These are phyloP conservation scores for Drosophila sulfurigaster DNA, from an alignment of 1,140 invertebrate species.

Conservation along the genomic window DNA sequence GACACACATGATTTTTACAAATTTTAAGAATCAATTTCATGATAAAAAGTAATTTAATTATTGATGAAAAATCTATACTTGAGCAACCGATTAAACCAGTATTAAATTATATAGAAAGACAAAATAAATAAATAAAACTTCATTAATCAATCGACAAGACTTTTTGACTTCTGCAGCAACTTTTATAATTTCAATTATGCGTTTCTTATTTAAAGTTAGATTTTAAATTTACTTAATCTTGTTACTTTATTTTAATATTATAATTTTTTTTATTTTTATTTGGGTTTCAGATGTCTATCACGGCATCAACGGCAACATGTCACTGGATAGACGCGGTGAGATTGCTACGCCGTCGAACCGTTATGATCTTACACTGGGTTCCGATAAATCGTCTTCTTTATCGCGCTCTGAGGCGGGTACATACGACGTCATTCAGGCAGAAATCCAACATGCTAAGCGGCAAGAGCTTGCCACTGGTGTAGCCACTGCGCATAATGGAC, in stretches of 20 bases:
- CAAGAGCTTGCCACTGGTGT: conserved; percentile 76
- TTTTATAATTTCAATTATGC: background rate
- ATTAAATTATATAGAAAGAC: conserved; percentile 74
- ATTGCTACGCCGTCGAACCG: conserved; percentile 68
- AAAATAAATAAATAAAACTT: conserved; percentile 77
- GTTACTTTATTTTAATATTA: conserved; percentile 26
- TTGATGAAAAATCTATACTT: conserved; percentile 54
- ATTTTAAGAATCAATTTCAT: conserved; percentile 49
- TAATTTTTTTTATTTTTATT: conserved; percentile 21
- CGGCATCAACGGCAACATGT: conserved; percentile 84
- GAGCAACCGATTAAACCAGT: conserved; percentile 71
- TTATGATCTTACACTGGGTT: conserved; percentile 81
- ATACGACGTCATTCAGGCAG: conserved; percentile 83
- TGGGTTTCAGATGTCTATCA: conserved; percentile 70
- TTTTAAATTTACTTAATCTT: conserved; percentile 24
- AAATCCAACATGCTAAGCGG: conserved; percentile 78
- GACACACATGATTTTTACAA: conserved; percentile 42
- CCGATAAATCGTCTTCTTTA: conserved; percentile 83
- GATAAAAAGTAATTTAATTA: conserved; percentile 33
- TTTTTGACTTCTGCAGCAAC: background rate
- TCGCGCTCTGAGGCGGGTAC: conserved; percentile 84
- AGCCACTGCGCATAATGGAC: conserved; percentile 64
- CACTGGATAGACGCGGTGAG: conserved; percentile 82
- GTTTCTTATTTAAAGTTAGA: conserved; percentile 16
- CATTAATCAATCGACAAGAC: conserved; percentile 63